Base-by-base conservation (phyloP, 1,140 invertebrate species). In the Ostrea denselamellosa region DNA sequence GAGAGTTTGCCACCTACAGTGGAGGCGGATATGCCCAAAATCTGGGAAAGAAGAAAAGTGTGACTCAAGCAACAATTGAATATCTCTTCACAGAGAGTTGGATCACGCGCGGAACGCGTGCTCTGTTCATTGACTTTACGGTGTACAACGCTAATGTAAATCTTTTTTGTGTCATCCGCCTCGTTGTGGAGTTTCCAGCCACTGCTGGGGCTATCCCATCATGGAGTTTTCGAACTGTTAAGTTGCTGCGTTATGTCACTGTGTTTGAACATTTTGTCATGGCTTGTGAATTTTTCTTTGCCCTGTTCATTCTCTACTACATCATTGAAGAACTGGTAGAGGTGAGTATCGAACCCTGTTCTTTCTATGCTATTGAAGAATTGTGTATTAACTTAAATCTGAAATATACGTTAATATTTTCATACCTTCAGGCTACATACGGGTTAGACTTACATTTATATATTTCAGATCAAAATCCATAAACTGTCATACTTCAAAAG, bases 101-200 rank as follows among this genome's bases (percentile, higher is more conserved):
- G 97, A 96, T 97, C 44, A 95, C 95, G 51, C 91, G 96, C 87
- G 96, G 96, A n/a, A 97, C 97, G 0, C 92, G 97, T 91, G 96
- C 95, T 3, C 93, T 97, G n/a, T 97, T 97, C 91, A 91, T 97
- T 3, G 97, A 97, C 93, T 97, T 97, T 90, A 96, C 96, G 0
- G 95, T 97, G 28, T 97, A 97, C 94, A 97, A 97, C 93, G 96
- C 96, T 3, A 97, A 97, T 93, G 95, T 97, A 58, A 97, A 97
- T 93, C 94, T 97, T 25, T 97, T 97, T 94, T 96, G 96, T 92
- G 95, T 97, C 85, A 93, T 96, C 25, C 96, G 93, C 96, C 92
- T 97, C 28, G 92, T 96, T 44, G 96, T 96, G 86, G 97, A 97
- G 94, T 96, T 97, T 92, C 96, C 97, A 17, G 95, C 97, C 19